Evolutionary conservation across 2,113 vertebrate species (phyloP).

Genomic region (Osmerus eperlanus): DNA sequence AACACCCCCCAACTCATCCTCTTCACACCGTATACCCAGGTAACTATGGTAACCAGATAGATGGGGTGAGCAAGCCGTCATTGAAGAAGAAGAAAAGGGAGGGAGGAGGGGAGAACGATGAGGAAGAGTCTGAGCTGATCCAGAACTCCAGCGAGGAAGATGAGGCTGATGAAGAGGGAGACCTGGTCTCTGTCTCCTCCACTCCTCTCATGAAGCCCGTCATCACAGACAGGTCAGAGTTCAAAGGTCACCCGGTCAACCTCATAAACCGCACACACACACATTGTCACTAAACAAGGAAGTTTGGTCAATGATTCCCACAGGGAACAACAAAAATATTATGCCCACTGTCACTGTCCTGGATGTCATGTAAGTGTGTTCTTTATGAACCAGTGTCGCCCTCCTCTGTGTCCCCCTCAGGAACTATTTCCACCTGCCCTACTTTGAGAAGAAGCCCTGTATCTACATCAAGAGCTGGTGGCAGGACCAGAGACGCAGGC

Average conservation of each 20-base stretch:
- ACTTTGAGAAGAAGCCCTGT: slow-evolving; percentile 94
- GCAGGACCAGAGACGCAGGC: slow-evolving; percentile 91
- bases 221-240: slow-evolving; percentile 89
- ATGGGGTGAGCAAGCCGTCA: slow-evolving; percentile 73
- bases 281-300: too few relatives aligned
- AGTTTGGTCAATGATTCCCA: too few relatives aligned
- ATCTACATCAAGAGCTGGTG: slow-evolving; percentile 96
- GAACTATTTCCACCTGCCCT: slow-evolving; percentile 95
- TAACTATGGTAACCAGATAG: slow-evolving; percentile 91
- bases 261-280: neutral
- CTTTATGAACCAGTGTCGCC: too few relatives aligned
- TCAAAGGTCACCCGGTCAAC: too few relatives aligned
- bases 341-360: too few relatives aligned
- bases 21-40: slow-evolving; percentile 63
- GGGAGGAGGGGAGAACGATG: slow-evolving; percentile 60
- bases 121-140: slow-evolving; percentile 89
- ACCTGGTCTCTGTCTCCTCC: slow-evolving; percentile 80
- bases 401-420: slow-evolving; percentile 58
- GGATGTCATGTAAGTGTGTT: too few relatives aligned
- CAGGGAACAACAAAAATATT: too few relatives aligned
- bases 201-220: slow-evolving; percentile 88
- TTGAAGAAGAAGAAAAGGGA: slow-evolving; percentile 69
- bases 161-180: slow-evolving; percentile 77
- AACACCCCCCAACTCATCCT: too few relatives aligned
- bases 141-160: slow-evolving; percentile 87